A percentile compares a stretch with the other conserved stretches of the same genome.
phyloP scores from a whole-genome alignment of 2,113 vertebrate genomes.

The Ceyx margarethae region DNA sequence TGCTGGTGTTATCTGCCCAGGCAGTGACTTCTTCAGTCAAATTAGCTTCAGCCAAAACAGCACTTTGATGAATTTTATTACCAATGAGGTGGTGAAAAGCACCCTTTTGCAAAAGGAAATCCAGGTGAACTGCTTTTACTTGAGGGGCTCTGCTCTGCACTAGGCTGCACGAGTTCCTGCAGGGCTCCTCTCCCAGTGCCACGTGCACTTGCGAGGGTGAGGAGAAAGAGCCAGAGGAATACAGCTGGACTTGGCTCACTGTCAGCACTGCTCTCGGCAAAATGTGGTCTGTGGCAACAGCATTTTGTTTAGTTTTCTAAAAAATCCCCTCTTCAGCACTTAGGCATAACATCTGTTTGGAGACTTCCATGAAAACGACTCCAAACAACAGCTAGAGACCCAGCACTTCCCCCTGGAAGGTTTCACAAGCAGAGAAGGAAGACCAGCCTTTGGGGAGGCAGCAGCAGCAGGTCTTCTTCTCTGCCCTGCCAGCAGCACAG shows the following conservation, averaged over 20 bases:
- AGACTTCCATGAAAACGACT: neutral
- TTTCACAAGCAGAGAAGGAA: neutral
- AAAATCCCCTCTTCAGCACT: neutral
- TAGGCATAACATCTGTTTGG: neutral
- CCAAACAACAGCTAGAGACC: neutral
- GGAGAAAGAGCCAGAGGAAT: neutral
- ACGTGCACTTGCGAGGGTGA: rapidly evolving
- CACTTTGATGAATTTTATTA: neutral
- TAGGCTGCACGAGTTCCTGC: rapidly evolving
- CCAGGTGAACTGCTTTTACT: neutral
- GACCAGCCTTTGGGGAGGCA: neutral
- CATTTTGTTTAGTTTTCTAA: neutral
- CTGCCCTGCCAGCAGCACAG: neutral
- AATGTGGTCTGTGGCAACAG: neutral
- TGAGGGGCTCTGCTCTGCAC: neutral
- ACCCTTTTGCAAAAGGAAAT: neutral
- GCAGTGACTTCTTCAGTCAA: neutral
- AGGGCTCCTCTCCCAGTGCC: neutral
- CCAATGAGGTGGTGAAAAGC: neutral
- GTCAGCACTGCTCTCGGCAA: neutral
- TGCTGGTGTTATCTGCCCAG: neutral
- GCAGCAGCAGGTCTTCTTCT: neutral
- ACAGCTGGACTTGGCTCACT: neutral
- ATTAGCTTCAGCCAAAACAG: neutral
- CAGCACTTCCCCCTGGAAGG: neutral